Conservation (phyloP, 2,888 invertebrate species). For the Torymus aiolomorphi region DNA sequence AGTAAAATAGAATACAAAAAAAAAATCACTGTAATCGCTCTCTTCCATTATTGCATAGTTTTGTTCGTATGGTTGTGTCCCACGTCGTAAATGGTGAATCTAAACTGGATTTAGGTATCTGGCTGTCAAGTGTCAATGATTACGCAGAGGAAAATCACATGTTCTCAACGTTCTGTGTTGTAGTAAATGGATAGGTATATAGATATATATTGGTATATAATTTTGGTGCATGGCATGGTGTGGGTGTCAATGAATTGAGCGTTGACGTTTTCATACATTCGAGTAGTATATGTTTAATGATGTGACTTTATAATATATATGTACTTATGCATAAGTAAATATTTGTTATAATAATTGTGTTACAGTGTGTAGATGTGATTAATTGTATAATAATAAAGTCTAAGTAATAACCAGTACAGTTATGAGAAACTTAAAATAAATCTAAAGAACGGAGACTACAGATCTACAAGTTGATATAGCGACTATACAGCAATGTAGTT, state of each 20-base stretch:
- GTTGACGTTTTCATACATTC: slow-evolving; percentile 69
- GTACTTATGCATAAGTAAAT: slow-evolving; percentile 75
- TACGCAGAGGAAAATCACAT: background rate
- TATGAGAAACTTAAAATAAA: slow-evolving; percentile 71
- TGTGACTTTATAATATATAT: slow-evolving; percentile 73
- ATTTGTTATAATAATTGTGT: slow-evolving; percentile 74
- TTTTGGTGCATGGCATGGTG: slow-evolving; percentile 72
- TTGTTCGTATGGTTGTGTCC: too few relatives aligned
- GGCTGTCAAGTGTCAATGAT: too few relatives aligned
- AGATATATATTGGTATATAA: slow-evolving; percentile 55
- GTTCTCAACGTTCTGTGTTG: slow-evolving; percentile 38
- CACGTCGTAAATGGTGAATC: too few relatives aligned
- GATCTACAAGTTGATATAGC: slow-evolving; percentile 67
- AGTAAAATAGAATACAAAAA: too few relatives aligned
- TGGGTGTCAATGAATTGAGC: slow-evolving; percentile 75
- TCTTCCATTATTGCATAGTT: too few relatives aligned
- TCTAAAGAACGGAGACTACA: slow-evolving; percentile 69
- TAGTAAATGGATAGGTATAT: slow-evolving; percentile 51
- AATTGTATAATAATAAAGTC: slow-evolving; percentile 69
- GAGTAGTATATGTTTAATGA: slow-evolving; percentile 75
- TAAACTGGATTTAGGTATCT: too few relatives aligned
- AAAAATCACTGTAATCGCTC: too few relatives aligned
- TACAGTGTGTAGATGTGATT: slow-evolving; percentile 74
- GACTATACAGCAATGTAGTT: slow-evolving; percentile 68
- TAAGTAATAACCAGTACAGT: slow-evolving; percentile 62